Evolutionary conservation across 2,888 invertebrate genomes (phyloP).

Genomic region (Myopa testacea): DNA sequence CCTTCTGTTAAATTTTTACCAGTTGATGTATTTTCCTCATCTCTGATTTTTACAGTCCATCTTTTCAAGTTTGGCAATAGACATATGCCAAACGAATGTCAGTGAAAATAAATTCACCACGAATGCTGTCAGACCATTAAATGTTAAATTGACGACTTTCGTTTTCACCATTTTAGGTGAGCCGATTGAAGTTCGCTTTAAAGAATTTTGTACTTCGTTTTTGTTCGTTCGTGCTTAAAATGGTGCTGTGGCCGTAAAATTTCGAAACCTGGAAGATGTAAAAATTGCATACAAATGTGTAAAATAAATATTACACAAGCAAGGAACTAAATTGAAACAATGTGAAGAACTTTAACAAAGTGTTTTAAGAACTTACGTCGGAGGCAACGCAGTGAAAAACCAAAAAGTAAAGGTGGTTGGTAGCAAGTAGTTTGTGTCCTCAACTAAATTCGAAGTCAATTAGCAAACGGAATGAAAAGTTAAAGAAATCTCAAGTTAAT

Average conservation of each 20-base stretch:
- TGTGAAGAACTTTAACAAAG: not conserved
- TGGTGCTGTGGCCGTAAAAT: conserved; percentile 30
- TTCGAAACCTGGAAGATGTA: conserved; percentile 9
- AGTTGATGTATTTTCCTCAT: no score
- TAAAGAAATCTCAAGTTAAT: not conserved
- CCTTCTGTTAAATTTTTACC: no score
- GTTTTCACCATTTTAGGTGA: conserved; percentile 25
- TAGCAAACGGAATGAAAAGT: not conserved
- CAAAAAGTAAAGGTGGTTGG: not conserved
- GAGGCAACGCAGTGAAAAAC: not conserved
- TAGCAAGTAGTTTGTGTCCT: not conserved
- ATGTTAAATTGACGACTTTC: not conserved
- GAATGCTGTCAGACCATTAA: no score
- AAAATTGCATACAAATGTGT: conserved; percentile 10
- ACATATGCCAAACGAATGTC: no score
- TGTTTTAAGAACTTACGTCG: not conserved
- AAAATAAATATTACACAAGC: not conserved
- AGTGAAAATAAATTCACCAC: no score
- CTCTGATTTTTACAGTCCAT: no score
- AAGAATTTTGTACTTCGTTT: conserved; percentile 36
- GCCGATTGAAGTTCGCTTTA: conserved; percentile 2
- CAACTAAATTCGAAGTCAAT: not conserved
- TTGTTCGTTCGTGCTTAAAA: conserved; percentile 32
- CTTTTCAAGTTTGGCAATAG: no score
- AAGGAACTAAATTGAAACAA: not conserved